Percentiles rank a stretch among this genome's conserved stretches.
phyloP scores from a whole-genome alignment of 2,113 vertebrate genomes.

The Geococcyx californianus region DNA sequence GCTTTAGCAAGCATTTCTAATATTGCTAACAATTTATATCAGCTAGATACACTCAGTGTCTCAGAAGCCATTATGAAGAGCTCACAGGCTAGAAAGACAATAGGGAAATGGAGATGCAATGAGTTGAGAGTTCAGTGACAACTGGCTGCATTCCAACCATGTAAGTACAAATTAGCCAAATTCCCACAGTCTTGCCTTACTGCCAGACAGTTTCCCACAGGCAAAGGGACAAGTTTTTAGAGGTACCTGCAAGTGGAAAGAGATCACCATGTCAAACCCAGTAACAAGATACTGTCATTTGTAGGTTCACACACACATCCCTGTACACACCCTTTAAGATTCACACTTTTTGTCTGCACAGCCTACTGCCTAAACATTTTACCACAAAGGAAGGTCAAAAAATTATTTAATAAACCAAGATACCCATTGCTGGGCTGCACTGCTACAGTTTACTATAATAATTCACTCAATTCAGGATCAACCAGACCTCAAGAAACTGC shows the following conservation, averaged over 20 bases:
- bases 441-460: background rate
- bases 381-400: background rate
- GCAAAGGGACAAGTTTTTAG: background rate
- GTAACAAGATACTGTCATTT: background rate
- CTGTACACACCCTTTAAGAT: background rate
- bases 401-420: background rate
- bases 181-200: constrained; percentile 8
- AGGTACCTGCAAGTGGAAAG: constrained; percentile 7
- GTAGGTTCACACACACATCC: background rate
- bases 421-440: background rate
- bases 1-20: background rate
- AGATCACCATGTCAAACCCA: background rate
- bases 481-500: background rate
- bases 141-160: constrained; percentile 14
- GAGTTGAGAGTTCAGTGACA: constrained; percentile 8
- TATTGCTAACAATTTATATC: background rate
- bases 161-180: constrained; percentile 22
- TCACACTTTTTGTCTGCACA: background rate
- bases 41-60: background rate
- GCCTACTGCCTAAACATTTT: background rate
- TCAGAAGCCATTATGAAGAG: background rate
- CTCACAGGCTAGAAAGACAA: background rate
- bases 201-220: constrained; percentile 25
- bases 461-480: background rate
- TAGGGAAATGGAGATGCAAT: background rate